Evolutionary conservation across 2,888 invertebrate species (phyloP).

Genomic region (Eucera pruinosa): DNA sequence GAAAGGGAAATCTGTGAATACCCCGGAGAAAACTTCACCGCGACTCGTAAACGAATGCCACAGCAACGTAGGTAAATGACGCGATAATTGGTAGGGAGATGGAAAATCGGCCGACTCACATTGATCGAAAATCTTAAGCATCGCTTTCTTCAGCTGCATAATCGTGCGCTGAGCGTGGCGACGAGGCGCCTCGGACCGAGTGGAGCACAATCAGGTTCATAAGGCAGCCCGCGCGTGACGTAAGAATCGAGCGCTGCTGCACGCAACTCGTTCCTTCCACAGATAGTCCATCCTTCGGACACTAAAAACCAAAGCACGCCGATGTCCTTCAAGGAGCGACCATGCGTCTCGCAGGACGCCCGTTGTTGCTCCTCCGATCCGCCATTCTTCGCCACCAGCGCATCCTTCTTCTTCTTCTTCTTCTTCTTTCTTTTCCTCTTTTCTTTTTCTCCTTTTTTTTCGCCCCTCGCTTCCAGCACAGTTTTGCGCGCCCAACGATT

Average conservation of each 20-base stretch:
- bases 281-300: conserved; percentile 60
- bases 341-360: conserved; percentile 54
- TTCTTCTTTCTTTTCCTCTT: conserved; percentile 19
- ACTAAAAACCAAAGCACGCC: conserved; percentile 59
- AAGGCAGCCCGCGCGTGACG: conserved; percentile 40
- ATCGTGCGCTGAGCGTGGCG: conserved; percentile 71
- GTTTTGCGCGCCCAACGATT: too few species aligned
- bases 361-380: conserved; percentile 42
- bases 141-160: conserved; percentile 81
- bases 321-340: conserved; percentile 61
- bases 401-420: conserved; percentile 58
- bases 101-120: conserved; percentile 70
- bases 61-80: not conserved
- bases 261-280: conserved; percentile 37
- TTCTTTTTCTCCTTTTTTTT: not conserved
- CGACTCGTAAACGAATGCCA: too few species aligned
- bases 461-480: not conserved
- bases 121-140: conserved; percentile 81
- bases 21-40: too few species aligned
- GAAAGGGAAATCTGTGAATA: too few species aligned
- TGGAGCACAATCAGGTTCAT: conserved; percentile 59
- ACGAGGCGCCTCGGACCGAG: conserved; percentile 54
- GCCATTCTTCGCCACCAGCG: conserved; percentile 51
- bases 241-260: conserved; percentile 46
- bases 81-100: too few species aligned